Percentiles rank a stretch among this genome's conserved stretches.
Evolutionary conservation across 2,797 vertebrate genomes (phyloP).

Genomic region (Setipinna tenuifilis): DNA sequence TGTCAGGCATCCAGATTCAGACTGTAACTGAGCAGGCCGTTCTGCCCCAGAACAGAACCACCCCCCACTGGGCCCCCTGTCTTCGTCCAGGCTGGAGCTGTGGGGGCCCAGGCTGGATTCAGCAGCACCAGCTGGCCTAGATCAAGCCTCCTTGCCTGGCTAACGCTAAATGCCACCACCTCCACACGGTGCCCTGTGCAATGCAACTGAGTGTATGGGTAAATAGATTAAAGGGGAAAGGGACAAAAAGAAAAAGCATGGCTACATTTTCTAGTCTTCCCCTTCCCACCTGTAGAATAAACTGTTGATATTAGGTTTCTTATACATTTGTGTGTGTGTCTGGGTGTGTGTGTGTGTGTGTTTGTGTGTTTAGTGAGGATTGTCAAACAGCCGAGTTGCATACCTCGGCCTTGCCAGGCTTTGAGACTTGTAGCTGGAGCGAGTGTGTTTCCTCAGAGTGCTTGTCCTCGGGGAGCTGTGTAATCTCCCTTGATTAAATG

Average conservation of each 20-base stretch:
- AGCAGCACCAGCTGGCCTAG: constrained; percentile 15
- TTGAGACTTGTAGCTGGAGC: constrained; percentile 21
- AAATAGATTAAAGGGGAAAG: not conserved
- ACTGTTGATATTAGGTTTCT: constrained; percentile 34
- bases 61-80: constrained; percentile 10
- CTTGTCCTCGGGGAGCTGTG: constrained; percentile 36
- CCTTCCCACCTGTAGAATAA: constrained; percentile 27
- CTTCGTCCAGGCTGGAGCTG: constrained; percentile 8
- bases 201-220: not conserved
- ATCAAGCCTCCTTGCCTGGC: not conserved
- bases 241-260: not conserved
- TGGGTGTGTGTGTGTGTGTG: constrained; percentile 25
- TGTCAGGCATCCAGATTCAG: constrained; percentile 37
- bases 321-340: constrained; percentile 23
- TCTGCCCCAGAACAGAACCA: constrained; percentile 10
- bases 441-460: constrained; percentile 31
- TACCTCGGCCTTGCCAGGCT: constrained; percentile 16
- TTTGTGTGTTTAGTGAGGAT: constrained; percentile 32
- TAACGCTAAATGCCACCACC: not conserved
- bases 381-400: constrained; percentile 20
- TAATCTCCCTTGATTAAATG: constrained; percentile 56
- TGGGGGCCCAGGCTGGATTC: not conserved
- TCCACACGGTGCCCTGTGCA: not conserved
- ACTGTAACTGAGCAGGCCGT: not conserved
- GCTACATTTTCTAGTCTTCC: not conserved